Evolutionary conservation across 2,888 invertebrate species (phyloP), one percentile per base, ranked within the genome.

Genomic region (Pedicia rivosa): DNA sequence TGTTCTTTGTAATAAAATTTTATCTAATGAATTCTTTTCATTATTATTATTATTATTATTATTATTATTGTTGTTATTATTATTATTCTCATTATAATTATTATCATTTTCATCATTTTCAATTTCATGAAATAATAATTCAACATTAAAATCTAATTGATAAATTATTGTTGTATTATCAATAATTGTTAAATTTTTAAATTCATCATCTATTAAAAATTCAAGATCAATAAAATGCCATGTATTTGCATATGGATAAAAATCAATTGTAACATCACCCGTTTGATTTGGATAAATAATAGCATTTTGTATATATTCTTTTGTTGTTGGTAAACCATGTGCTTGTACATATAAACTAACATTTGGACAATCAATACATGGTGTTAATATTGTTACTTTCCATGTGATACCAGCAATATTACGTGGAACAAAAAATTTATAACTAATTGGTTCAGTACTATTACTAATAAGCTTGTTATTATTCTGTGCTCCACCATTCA

Each of bases 141-240:
- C 13, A 55, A 54, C 42, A 62, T 61, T 5, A 50, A 38, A 17
- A 17, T 22, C 35, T 17, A 35, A 25, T 25, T 35, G 35, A 26
- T 26, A 32, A 32, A 32, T 32, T 13, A 16, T 16, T 40, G 17
- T 12, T 45, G 19, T 42, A n/a, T 17, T 10, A 30, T 4, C 36
- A 22, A 17, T 16, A 13, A 32, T 19, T 20, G 26, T 20, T 29
- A 31, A 5, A 28, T 24, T 29, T 12, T 24, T 27, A 13, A 34
- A 16, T 12, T 29, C 31, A 22, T 42, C 40, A 29, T 36, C 35
- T 7, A 41, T 40, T 32, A 46, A 47, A 46, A 61, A 64, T 42
- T 50, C 47, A 27, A 67, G 50, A 25, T 59, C 54, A 4, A 74
- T 58, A 47, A 71, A 76, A 53, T 76, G 74, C 71, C 72, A 74